Evolutionary conservation across 2,113 vertebrate species (phyloP).

Genomic region (Euleptes europaea): DNA sequence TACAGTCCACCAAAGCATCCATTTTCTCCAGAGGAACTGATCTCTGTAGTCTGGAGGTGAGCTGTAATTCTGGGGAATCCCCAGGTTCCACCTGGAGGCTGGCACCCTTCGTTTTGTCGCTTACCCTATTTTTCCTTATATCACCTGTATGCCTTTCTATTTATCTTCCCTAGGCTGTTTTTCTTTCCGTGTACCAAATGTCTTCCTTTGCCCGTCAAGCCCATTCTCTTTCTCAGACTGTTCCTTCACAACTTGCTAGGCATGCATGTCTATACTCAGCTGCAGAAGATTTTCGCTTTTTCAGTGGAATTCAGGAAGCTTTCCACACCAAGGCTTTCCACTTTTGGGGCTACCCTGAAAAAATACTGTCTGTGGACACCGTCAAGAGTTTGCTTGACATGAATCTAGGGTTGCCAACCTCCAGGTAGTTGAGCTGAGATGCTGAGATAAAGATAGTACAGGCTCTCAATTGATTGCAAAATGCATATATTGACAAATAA

Average conservation of each 20-base stretch:
- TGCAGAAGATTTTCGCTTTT: not conserved
- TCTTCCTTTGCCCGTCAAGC: not conserved
- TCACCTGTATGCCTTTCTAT: constrained; percentile 3
- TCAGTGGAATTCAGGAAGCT: not conserved
- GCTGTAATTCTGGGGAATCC: too few relatives aligned
- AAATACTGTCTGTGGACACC: not conserved
- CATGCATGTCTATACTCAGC: not conserved
- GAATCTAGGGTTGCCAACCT: too few relatives aligned
- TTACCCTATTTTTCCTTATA: not conserved
- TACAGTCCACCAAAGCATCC: too few relatives aligned
- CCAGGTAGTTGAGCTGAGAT: too few relatives aligned
- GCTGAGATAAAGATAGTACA: too few relatives aligned
- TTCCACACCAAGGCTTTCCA: not conserved
- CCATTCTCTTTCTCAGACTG: not conserved
- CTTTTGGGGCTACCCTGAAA: not conserved
- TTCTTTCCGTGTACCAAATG: not conserved
- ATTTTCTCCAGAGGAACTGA: too few relatives aligned
- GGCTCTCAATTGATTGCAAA: too few relatives aligned
- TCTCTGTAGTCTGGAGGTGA: too few relatives aligned
- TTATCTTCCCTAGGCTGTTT: constrained; percentile 1
- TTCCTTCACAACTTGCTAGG: constrained; percentile 10
- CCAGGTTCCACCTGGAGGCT: too few relatives aligned
- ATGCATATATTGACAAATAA: too few relatives aligned
- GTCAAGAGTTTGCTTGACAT: not conserved
- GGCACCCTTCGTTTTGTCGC: not conserved